Evolutionary conservation across 2,888 invertebrate genomes (phyloP), one percentile per base, ranked within the genome.

Genomic region (Zygaena filipendulae): DNA sequence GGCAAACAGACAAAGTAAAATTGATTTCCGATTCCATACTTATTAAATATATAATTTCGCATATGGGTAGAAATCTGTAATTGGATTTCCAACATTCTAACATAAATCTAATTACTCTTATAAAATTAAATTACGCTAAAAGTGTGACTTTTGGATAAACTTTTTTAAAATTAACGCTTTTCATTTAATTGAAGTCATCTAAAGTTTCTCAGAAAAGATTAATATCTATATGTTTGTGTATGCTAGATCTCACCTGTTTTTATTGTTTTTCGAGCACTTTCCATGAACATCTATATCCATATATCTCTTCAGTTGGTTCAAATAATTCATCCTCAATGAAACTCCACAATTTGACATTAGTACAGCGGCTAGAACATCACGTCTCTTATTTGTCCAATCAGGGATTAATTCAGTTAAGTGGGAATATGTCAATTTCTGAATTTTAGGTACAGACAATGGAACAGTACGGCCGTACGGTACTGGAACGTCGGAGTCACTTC

Each of bases 391-490:
- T n/a, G 57, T 37, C 81, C 81, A 61, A 38, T 57, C 40, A 3
- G 74, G 70, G 18, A 72, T 48, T n/a, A 60, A 27, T 22, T 45
- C 27, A 4, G 40, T 25, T 42, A 59, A 30, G 7, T 16, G 8
- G 49, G 22, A 9, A 35, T 29, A 8, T 29, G 3, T 4, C 41
- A 33, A 7, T 35, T 28, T 6, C 19, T 2, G 8, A 40, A 27
- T 13, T 46, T 6, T 6, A 4, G 55, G 48, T 11, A 35, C 26
- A 4, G 32, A 32, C 5, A 64, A 34, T 3, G 63, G 42, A 2
- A 85, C 32, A 2, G 84, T 82, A 24, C 87, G 72, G 0, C 87
- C 87, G 32, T 87, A 87, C 1, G 87, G 86, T 3, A 87, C 84
- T 1, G 87, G 87, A 9, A 87, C 69, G 40, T 87, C 87, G 2